Evolutionary conservation across 1,140 invertebrate species (phyloP), one percentile per base, ranked within the genome.

Genomic region (Akabosia matsudoensis): DNA sequence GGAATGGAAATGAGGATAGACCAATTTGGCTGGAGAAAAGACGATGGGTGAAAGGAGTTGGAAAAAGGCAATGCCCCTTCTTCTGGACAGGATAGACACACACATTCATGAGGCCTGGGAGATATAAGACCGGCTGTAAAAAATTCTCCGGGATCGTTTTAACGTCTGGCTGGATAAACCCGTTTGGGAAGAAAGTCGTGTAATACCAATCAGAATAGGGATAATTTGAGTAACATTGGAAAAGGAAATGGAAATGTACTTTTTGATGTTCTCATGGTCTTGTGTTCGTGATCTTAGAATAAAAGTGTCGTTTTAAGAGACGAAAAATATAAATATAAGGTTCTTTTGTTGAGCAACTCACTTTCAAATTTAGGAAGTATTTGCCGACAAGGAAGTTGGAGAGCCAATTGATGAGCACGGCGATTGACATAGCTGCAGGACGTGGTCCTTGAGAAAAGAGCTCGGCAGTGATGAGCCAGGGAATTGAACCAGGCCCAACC

Each of bases 401-500:
- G 84, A 96, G 90, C 97, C 97, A 99, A 88, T 99, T 99, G 86
- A 97, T 93, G 80, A 98, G 89, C 28, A 98, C 96, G 28, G 97
- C 95, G 80, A 99, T 95, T 80, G 96, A 97, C 92, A 98, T 98
- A 79, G 97, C 97, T 75, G 95, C 95, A 31, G 97, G 95, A 80
- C 97, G 88, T 18, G 97, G 95, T 52, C 95, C 96, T 86, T 99
- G 97, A 7, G 95, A 94, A 87, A 99, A 99, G 52, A 99, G 88
- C 85, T 99, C 97, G 45, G 97, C 95, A 10, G 97, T 98, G 83
- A 98, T 99, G 90, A 99, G 61, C 97, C 97, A 99, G 0, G 97
- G 97, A 83, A 99, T 99, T 30, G 97, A 97, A 67, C 97, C 94
- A 71, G 92, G 95, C 1, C 97, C 97, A 75, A 98, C 92, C 30